These are phyloP conservation scores for Leptobrachium leishanense DNA, from an alignment of 2,113 vertebrate species.

Conservation along the genomic window DNA sequence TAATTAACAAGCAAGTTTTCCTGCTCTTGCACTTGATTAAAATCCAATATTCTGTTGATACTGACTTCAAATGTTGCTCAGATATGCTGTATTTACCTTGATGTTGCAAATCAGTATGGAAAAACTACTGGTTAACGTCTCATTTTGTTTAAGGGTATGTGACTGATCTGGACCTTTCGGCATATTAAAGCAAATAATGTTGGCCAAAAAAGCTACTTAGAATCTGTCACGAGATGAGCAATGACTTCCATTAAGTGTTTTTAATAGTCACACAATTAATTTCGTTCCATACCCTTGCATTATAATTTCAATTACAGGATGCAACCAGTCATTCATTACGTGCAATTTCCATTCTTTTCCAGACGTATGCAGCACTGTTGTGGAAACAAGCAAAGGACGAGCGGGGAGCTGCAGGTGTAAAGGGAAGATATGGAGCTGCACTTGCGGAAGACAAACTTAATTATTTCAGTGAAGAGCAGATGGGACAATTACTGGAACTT, in stretches of 20 bases:
- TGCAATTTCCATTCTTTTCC: constrained; percentile 38
- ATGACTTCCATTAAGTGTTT: background rate
- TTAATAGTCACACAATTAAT: background rate
- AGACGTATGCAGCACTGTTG: constrained; percentile 69
- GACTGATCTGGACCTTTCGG: too few relatives aligned
- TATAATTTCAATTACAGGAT: background rate
- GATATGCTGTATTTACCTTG: too few relatives aligned
- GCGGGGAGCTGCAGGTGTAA: constrained; percentile 44
- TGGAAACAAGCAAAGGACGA: constrained; percentile 70
- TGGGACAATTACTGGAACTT: constrained; percentile 86
- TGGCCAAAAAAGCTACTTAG: background rate
- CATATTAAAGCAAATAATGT: background rate
- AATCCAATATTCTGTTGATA: too few relatives aligned
- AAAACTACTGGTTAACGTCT: too few relatives aligned
- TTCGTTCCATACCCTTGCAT: background rate
- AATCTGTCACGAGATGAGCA: background rate
- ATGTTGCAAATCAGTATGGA: too few relatives aligned
- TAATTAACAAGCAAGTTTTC: too few relatives aligned
- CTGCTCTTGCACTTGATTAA: too few relatives aligned
- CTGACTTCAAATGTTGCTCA: too few relatives aligned
- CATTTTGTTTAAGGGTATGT: too few relatives aligned
- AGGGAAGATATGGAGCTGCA: constrained; percentile 66
- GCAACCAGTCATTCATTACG: background rate
- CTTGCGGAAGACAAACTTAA: constrained; percentile 75
- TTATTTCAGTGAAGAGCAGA: constrained; percentile 81